Conservation (phyloP, 2,113 vertebrate species). For the Onychostoma macrolepis region DNA sequence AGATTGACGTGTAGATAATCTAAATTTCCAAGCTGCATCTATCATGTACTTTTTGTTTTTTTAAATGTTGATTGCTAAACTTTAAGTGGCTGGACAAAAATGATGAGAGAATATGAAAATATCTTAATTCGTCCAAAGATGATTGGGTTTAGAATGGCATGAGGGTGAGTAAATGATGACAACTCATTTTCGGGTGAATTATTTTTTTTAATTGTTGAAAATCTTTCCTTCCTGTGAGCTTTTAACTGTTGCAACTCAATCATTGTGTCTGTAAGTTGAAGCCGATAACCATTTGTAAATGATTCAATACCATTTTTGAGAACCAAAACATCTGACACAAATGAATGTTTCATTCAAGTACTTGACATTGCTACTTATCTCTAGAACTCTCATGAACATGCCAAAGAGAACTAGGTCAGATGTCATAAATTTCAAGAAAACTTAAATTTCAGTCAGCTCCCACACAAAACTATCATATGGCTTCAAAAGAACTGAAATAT, state of each 20-base stretch:
- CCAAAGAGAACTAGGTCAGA: background rate
- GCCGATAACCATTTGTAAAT: background rate
- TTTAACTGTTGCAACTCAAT: background rate
- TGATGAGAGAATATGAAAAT: background rate
- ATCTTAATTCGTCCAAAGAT: no score
- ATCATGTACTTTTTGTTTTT: no score
- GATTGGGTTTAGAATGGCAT: background rate
- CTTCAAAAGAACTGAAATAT: background rate
- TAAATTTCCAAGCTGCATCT: no score
- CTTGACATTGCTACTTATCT: background rate
- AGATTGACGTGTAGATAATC: no score
- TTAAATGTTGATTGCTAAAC: no score
- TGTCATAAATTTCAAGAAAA: background rate
- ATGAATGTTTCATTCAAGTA: background rate
- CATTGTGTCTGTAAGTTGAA: background rate
- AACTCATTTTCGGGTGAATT: background rate
- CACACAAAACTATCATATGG: background rate
- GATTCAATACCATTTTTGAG: background rate
- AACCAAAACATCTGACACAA: background rate
- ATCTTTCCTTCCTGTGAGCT: background rate
- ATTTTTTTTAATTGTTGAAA: background rate
- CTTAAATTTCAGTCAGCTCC: background rate
- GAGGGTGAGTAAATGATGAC: background rate
- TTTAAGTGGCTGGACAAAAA: background rate
- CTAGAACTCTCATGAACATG: background rate